A percentile compares a stretch with the other conserved stretches of the same genome.
phyloP scores from a whole-genome alignment of 2,113 vertebrate genomes.

The Scartelaos histophorus region DNA sequence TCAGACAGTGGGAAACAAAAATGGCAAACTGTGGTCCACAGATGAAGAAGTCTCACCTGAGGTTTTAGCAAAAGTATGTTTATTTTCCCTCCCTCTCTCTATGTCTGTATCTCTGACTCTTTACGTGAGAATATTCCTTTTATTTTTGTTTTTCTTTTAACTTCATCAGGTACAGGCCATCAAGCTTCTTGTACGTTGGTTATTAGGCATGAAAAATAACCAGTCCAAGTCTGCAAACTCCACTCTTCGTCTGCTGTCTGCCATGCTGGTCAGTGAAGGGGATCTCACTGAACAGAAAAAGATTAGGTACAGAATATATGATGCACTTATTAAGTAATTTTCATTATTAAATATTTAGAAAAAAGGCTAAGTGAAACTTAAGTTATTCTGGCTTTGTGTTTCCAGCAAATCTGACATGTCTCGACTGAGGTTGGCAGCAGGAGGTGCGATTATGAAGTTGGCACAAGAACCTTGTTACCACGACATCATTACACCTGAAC shows the following conservation, averaged over 20 bases:
- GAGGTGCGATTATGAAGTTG: conserved; percentile 98
- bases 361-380: background rate
- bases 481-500: conserved; percentile 99
- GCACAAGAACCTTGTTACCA: conserved; percentile 99
- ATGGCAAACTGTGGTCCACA: conserved; percentile 94
- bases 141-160: background rate
- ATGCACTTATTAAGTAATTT: background rate
- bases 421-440: conserved; percentile 94
- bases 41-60: conserved; percentile 98
- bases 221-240: conserved; percentile 98
- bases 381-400: background rate
- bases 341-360: background rate
- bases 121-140: background rate
- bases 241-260: conserved; percentile 93
- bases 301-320: conserved; percentile 84
- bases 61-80: conserved; percentile 91
- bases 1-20: conserved; percentile 95
- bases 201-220: conserved; percentile 99
- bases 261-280: conserved; percentile 97
- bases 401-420: conserved; percentile 99
- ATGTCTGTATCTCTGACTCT: too few relatives aligned
- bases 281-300: conserved; percentile 98
- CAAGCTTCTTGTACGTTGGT: conserved; percentile 96
- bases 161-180: conserved; percentile 91
- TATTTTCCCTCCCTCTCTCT: background rate